These are phyloP conservation scores for Drosophila truncata DNA, from an alignment of 1,140 invertebrate species.

Conservation along the genomic window DNA sequence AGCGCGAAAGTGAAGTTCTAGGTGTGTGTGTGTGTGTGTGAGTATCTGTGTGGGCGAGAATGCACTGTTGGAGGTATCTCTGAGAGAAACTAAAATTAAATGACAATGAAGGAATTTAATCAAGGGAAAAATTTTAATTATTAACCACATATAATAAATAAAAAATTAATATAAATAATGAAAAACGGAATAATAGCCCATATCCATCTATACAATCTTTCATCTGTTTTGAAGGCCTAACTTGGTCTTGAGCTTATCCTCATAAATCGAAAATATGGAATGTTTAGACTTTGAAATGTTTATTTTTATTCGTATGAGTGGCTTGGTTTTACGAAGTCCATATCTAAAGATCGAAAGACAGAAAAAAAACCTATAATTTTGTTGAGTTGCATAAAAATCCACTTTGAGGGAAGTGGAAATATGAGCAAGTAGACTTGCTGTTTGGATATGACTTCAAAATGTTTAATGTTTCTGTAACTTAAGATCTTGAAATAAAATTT, in stretches of 20 bases:
- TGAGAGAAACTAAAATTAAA: not conserved
- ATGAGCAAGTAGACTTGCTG: not conserved
- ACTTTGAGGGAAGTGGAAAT: not conserved
- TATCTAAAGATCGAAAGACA: not conserved
- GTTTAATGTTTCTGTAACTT: not conserved
- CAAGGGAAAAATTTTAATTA: not conserved
- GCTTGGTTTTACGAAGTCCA: not conserved
- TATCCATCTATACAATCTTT: too few species aligned
- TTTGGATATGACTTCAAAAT: not conserved
- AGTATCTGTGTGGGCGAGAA: not conserved
- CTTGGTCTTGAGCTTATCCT: too few species aligned
- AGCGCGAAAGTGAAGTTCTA: conserved; percentile 63
- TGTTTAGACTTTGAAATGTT: not conserved
- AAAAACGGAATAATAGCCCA: too few species aligned
- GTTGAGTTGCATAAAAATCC: not conserved
- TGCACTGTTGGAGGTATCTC: not conserved
- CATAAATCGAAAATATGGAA: too few species aligned
- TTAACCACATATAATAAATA: too few species aligned
- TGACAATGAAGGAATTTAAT: not conserved
- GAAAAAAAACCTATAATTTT: not conserved
- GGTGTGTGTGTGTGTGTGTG: not conserved
- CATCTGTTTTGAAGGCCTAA: too few species aligned
- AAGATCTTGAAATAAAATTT: too few species aligned
- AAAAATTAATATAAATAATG: too few species aligned
- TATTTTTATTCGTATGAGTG: not conserved